Evolutionary conservation across 2,888 invertebrate genomes (phyloP).

Genomic region (Lycophotia porphyrea): DNA sequence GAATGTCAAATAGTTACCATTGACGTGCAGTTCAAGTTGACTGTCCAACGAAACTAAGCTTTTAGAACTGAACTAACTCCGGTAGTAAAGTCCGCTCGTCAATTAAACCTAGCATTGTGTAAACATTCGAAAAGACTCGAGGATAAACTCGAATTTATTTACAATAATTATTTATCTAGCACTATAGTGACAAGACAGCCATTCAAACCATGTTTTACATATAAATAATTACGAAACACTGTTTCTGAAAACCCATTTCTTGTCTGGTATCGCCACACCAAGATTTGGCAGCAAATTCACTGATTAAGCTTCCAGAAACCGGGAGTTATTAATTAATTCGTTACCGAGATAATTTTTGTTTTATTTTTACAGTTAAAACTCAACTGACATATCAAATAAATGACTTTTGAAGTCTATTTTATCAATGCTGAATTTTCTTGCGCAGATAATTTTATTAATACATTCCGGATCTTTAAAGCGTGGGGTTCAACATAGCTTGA

Average conservation of each 20-base stretch:
- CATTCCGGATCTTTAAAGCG: background rate
- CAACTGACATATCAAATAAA: background rate
- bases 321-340: constrained; percentile 20
- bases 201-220: constrained; percentile 35
- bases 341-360: constrained; percentile 26
- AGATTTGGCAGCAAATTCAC: background rate
- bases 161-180: constrained; percentile 48
- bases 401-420: constrained; percentile 3
- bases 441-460: background rate
- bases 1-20: background rate
- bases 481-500: background rate
- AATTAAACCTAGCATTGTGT: constrained; percentile 49
- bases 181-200: constrained; percentile 46
- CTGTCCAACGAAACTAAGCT: constrained; percentile 20
- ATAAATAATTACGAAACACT: constrained; percentile 9
- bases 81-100: constrained; percentile 24
- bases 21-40: background rate
- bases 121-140: constrained; percentile 59
- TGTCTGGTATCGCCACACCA: background rate
- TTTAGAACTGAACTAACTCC: constrained; percentile 19
- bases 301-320: constrained; percentile 4
- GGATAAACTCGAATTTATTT: constrained; percentile 55
- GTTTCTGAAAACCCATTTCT: constrained; percentile 7
- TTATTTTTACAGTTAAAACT: constrained; percentile 14
- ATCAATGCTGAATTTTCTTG: background rate